phyloP scores from a whole-genome alignment of 53 echinoderm and acorn worm species.

The Arbacia lixula region DNA sequence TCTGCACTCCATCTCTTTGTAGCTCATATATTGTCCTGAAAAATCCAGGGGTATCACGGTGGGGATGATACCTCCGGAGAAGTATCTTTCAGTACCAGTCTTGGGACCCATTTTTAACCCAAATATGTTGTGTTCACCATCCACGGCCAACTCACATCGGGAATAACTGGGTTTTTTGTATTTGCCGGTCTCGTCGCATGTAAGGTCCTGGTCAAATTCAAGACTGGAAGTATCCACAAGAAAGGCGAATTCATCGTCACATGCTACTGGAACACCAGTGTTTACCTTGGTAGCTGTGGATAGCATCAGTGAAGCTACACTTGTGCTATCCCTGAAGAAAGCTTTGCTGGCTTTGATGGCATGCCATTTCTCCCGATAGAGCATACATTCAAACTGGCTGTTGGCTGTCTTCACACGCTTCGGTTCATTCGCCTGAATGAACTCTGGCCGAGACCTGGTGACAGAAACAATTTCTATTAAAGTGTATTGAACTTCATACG shows the following conservation, averaged over 20 bases:
- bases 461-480: no score
- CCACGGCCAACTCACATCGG: background rate
- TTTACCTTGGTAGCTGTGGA: background rate
- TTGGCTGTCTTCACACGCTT: no score
- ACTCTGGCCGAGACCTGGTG: no score
- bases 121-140: background rate
- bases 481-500: no score
- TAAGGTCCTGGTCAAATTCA: background rate
- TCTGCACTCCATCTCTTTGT: background rate
- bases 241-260: background rate
- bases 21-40: constrained; percentile 5
- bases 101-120: background rate
- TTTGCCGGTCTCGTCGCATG: constrained; percentile 15
- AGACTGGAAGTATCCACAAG: background rate
- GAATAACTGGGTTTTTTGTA: constrained; percentile 14
- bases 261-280: background rate
- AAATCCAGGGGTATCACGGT: constrained; percentile 19
- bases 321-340: background rate
- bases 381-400: no score
- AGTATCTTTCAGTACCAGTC: background rate
- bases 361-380: constrained; percentile 1
- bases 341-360: background rate
- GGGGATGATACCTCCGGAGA: background rate
- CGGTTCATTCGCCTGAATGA: no score
- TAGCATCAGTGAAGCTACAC: background rate